phyloP scores from a whole-genome alignment of 1,140 invertebrate genomes.

The Hylaeus anthracinus region DNA sequence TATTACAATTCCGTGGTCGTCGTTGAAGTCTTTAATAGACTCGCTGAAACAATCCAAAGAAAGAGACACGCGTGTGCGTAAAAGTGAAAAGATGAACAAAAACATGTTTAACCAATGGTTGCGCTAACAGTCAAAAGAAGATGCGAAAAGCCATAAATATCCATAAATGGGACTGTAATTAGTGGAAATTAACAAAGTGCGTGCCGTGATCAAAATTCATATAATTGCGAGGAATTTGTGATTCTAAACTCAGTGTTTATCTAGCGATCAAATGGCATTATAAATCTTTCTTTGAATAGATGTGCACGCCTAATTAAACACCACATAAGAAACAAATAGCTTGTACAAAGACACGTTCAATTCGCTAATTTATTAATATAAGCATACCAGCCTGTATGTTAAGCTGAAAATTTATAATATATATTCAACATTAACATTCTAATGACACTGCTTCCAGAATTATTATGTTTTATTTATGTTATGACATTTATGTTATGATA shows the following conservation, averaged over 20 bases:
- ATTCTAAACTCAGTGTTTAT: background rate
- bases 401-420: background rate
- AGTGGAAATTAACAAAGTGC: background rate
- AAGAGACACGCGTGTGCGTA: background rate
- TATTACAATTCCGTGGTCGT: background rate
- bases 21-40: no score
- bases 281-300: background rate
- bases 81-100: background rate
- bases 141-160: background rate
- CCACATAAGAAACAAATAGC: background rate
- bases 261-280: background rate
- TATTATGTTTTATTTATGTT: no score
- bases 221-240: background rate
- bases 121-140: background rate
- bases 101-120: background rate
- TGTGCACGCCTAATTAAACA: background rate
- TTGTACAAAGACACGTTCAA: background rate
- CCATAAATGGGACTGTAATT: background rate
- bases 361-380: background rate
- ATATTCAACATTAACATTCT: background rate
- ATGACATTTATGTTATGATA: no score
- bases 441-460: background rate
- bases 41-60: background rate
- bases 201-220: no score
- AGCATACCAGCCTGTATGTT: no score